phyloP scores from a whole-genome alignment of 2,888 invertebrate genomes.

The Nymphalis c-album region DNA sequence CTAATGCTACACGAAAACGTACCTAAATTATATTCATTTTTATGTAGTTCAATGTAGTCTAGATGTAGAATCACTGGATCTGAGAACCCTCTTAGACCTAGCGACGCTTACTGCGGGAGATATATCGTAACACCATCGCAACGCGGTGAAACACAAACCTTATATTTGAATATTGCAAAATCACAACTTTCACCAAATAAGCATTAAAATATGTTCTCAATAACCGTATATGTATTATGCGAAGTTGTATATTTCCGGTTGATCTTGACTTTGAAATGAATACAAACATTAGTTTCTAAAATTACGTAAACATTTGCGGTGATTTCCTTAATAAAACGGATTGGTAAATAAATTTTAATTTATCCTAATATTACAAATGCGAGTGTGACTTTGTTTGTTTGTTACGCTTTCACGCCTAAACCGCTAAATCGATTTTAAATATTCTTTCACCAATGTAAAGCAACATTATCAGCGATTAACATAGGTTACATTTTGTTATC shows the following conservation, averaged over 20 bases:
- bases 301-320: neutral
- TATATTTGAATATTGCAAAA: neutral
- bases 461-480: no score
- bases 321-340: neutral
- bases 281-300: constrained; percentile 8
- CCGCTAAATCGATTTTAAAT: no score
- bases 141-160: neutral
- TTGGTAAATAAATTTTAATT: neutral
- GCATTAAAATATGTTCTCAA: constrained; percentile 11
- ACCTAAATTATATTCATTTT: no score
- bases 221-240: neutral
- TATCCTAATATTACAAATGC: neutral
- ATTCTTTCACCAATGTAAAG: no score
- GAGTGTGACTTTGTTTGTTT: no score
- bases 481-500: no score
- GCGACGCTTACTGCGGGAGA: no score
- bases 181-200: constrained; percentile 3
- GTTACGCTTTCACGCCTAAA: no score
- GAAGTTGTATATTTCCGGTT: constrained; percentile 5
- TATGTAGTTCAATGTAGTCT: no score
- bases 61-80: no score
- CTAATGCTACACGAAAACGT: no score
- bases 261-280: constrained; percentile 32
- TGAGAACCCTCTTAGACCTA: no score
- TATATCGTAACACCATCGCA: neutral